Conservation (phyloP, 2,888 invertebrate genomes). For the Marronus borbonicus region DNA sequence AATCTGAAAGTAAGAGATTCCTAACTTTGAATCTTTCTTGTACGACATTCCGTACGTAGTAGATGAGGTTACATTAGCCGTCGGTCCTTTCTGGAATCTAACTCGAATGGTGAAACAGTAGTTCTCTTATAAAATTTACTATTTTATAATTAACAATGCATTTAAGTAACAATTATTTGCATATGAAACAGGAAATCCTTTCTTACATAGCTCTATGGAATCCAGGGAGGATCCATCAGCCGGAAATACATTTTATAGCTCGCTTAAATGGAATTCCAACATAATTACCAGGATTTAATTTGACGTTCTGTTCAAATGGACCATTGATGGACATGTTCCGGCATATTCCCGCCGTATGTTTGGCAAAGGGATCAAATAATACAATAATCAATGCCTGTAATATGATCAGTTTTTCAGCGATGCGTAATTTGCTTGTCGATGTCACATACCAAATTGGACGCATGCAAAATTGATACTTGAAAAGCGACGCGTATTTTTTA, state of each 20-base stretch:
- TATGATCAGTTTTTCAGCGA: slow-evolving; percentile 10
- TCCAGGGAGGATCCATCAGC: slow-evolving; percentile 1
- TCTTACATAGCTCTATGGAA: too few relatives aligned
- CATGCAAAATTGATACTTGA: slow-evolving; percentile 6
- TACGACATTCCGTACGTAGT: too few relatives aligned
- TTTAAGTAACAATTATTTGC: too few relatives aligned
- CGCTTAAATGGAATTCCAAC: slow-evolving; percentile 44
- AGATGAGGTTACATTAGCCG: too few relatives aligned
- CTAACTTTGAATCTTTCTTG: too few relatives aligned
- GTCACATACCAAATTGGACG: not conserved
- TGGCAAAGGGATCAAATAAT: not conserved
- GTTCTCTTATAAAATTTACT: too few relatives aligned
- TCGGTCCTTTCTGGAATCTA: too few relatives aligned
- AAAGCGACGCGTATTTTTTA: not conserved
- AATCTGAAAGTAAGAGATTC: too few relatives aligned
- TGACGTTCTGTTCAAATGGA: not conserved
- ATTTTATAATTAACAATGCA: too few relatives aligned
- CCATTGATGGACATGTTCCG: not conserved
- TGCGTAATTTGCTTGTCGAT: slow-evolving; percentile 25
- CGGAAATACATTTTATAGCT: slow-evolving; percentile 44
- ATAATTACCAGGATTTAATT: slow-evolving; percentile 45
- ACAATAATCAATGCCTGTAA: not conserved
- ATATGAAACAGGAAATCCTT: too few relatives aligned
- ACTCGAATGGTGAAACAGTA: too few relatives aligned
- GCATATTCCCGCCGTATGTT: not conserved